Conservation (phyloP, 2,888 invertebrate species). For the Mimumesa dahlbomi region DNA sequence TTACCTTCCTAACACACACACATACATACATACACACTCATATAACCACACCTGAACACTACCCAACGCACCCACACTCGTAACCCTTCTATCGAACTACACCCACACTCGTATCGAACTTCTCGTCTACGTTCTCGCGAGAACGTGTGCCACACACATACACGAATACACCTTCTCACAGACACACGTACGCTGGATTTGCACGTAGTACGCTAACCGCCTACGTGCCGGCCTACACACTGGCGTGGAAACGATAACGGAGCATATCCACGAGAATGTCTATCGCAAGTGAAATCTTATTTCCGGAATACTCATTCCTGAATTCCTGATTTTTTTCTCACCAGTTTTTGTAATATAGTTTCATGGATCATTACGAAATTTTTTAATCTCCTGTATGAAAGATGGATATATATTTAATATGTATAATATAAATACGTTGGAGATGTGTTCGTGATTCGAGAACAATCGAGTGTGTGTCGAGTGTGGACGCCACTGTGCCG, state of each 20-base stretch:
- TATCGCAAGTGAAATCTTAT: too few relatives aligned
- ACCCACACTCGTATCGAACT: conserved; percentile 10
- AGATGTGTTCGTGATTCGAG: background rate
- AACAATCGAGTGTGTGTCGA: background rate
- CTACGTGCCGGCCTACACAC: conserved; percentile 54
- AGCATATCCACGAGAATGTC: too few relatives aligned
- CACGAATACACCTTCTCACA: conserved; percentile 28
- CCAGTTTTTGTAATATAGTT: too few relatives aligned
- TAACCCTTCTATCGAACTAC: conserved; percentile 10
- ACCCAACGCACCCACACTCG: background rate
- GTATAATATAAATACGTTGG: too few relatives aligned
- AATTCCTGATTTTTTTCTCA: too few relatives aligned
- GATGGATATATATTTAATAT: too few relatives aligned
- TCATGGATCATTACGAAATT: too few relatives aligned
- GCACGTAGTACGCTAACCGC: conserved; percentile 53
- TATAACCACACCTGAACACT: background rate
- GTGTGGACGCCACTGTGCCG: conserved; percentile 41
- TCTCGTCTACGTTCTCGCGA: conserved; percentile 14
- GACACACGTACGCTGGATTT: conserved; percentile 31
- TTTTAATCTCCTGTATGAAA: too few relatives aligned
- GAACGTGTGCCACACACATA: conserved; percentile 1
- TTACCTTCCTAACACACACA: conserved; percentile 53
- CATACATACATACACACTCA: conserved; percentile 25
- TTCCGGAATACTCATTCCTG: too few relatives aligned
- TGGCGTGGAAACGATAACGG: conserved; percentile 32